A percentile compares a stretch with the other conserved stretches of the same genome.
Evolutionary conservation across 2,113 vertebrate species (phyloP).

Genomic region (Ramphastos sulfuratus): DNA sequence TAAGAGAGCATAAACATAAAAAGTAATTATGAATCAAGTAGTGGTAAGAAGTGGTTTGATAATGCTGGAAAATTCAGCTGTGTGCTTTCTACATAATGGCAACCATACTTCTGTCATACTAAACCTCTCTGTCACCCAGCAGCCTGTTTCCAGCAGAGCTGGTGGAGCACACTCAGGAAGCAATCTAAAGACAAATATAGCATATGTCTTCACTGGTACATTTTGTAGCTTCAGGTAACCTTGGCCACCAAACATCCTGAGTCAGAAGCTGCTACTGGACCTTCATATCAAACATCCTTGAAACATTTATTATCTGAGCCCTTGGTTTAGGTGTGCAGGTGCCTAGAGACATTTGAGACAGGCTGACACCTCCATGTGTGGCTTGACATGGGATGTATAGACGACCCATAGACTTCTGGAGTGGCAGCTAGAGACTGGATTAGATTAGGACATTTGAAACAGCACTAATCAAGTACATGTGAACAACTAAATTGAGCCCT

Average conservation of each 20-base stretch:
- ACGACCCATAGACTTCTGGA: background rate
- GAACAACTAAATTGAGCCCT: background rate
- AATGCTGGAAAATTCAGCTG: background rate
- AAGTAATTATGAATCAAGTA: background rate
- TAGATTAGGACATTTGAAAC: background rate
- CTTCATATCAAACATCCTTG: background rate
- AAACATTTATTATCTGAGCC: background rate
- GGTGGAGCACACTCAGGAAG: background rate
- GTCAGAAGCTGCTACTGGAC: background rate
- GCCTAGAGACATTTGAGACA: background rate
- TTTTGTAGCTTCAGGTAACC: background rate
- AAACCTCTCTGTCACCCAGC: background rate
- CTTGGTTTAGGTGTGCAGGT: background rate
- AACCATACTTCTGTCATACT: background rate
- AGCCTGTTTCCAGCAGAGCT: background rate
- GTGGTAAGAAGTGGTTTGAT: background rate
- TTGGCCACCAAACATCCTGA: background rate
- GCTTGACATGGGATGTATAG: background rate
- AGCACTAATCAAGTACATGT: background rate
- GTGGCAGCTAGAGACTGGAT: background rate
- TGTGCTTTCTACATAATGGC: background rate
- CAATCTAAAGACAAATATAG: background rate
- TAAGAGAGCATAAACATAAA: background rate
- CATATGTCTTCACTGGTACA: background rate
- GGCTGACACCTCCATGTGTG: background rate